Conservation (phyloP, 2,113 vertebrate genomes). For the Ivindomyrus marchei region DNA sequence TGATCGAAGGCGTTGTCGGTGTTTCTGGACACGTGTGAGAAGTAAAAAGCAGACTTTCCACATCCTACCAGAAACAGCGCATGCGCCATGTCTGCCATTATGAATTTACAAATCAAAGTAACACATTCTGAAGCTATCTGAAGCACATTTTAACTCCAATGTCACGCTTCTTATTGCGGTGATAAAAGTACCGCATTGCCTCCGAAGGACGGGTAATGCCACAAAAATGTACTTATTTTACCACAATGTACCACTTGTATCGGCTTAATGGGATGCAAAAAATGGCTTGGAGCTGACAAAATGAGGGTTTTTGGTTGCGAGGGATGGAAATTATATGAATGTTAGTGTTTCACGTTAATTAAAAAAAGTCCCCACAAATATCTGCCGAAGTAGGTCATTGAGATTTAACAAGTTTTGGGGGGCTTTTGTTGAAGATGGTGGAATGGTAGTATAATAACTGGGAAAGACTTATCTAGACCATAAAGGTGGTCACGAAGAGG, state of each 20-base stretch:
- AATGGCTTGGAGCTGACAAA: slow-evolving; percentile 49
- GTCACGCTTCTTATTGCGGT: slow-evolving; percentile 52
- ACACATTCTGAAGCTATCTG: slow-evolving; percentile 32
- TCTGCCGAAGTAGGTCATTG: slow-evolving; percentile 61
- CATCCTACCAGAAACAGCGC: background rate
- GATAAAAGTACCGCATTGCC: slow-evolving; percentile 46
- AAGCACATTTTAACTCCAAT: slow-evolving; percentile 44
- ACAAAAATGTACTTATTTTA: slow-evolving; percentile 46
- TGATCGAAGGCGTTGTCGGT: background rate
- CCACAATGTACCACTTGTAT: slow-evolving; percentile 42
- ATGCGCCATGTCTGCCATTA: slow-evolving; percentile 26
- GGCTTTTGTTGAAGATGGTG: slow-evolving; percentile 45
- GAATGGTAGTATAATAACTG: slow-evolving; percentile 42
- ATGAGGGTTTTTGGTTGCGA: background rate
- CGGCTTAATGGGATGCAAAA: slow-evolving; percentile 43
- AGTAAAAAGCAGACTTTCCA: background rate
- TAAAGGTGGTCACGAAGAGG: background rate
- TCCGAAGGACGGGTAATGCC: slow-evolving; percentile 36
- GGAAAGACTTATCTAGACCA: slow-evolving; percentile 13
- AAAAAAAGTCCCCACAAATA: slow-evolving; percentile 51
- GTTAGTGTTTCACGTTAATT: slow-evolving; percentile 49
- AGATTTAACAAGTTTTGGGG: slow-evolving; percentile 55
- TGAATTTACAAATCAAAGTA: slow-evolving; percentile 45
- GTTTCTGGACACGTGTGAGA: background rate
- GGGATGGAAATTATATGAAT: background rate